Conservation (phyloP, 2,888 invertebrate genomes). For the Tetropium fuscum region DNA sequence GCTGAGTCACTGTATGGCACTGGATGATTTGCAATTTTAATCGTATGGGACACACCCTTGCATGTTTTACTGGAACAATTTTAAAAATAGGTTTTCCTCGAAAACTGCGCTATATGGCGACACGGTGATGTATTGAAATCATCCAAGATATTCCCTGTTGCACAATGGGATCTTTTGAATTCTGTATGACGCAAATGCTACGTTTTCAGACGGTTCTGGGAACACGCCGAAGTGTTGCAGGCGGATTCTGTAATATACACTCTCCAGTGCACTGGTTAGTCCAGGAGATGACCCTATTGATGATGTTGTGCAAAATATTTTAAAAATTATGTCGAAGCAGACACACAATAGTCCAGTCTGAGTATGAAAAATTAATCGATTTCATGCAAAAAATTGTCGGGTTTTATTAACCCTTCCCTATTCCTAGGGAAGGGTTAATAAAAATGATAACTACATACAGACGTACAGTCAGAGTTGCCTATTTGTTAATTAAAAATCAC, state of each 20-base stretch:
- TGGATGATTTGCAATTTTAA: slow-evolving; percentile 7
- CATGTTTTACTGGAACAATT: neutral
- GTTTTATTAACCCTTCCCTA: too few relatives aligned
- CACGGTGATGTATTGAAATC: neutral
- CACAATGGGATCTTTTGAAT: neutral
- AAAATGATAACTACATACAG: too few relatives aligned
- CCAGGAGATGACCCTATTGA: neutral
- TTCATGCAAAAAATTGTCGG: too few relatives aligned
- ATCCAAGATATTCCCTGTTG: neutral
- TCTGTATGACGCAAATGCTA: neutral
- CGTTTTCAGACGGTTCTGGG: neutral
- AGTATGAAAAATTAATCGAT: too few relatives aligned
- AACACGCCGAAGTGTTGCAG: slow-evolving; percentile 1
- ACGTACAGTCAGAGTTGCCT: too few relatives aligned
- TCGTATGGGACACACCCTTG: neutral
- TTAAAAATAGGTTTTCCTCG: neutral
- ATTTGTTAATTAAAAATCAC: too few relatives aligned
- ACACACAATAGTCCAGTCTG: too few relatives aligned
- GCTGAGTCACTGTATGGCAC: neutral
- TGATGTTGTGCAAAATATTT: too few relatives aligned
- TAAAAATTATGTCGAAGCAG: too few relatives aligned
- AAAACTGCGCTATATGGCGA: neutral
- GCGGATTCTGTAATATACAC: too few relatives aligned
- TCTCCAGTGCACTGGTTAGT: neutral
- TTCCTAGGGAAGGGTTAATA: too few relatives aligned